These are phyloP conservation scores for Cardiocondyla obscurior DNA, from an alignment of 1,140 invertebrate genomes.

Conservation along the genomic window DNA sequence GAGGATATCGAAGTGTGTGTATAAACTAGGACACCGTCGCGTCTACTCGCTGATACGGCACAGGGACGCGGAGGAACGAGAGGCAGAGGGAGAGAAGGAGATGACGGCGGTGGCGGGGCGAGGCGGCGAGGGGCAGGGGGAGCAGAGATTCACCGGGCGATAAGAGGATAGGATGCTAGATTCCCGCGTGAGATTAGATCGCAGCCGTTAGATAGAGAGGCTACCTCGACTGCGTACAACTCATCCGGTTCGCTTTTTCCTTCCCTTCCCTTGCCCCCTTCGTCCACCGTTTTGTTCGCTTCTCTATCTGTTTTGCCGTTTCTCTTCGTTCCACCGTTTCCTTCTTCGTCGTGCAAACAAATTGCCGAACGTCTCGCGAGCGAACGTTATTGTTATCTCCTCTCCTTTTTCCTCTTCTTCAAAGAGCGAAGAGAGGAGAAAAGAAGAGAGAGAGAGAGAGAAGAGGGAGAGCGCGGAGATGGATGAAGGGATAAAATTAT, in stretches of 20 bases:
- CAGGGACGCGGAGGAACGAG: not conserved
- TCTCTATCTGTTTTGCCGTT: slow-evolving; percentile 40
- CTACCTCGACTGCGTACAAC: slow-evolving; percentile 71
- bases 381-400: slow-evolving; percentile 66
- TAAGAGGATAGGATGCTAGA: slow-evolving; percentile 80
- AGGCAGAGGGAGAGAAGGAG: slow-evolving; percentile 27
- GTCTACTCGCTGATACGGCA: slow-evolving; percentile 50
- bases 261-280: slow-evolving; percentile 7
- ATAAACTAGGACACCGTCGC: slow-evolving; percentile 73
- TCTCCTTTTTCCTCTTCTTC: not conserved
- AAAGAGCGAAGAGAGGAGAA: not conserved
- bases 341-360: slow-evolving; percentile 64
- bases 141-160: slow-evolving; percentile 73
- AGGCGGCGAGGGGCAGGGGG: slow-evolving; percentile 4
- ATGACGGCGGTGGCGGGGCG: slow-evolving; percentile 5
- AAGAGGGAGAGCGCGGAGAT: not conserved
- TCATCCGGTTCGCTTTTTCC: slow-evolving; percentile 60
- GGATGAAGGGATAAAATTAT: slow-evolving; percentile 68
- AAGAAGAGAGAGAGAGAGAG: no score
- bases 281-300: slow-evolving; percentile 34
- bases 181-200: slow-evolving; percentile 78
- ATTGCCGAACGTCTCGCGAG: slow-evolving; percentile 74
- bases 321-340: no score
- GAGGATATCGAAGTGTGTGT: slow-evolving; percentile 76
- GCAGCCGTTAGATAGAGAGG: slow-evolving; percentile 71